Evolutionary conservation across 1,140 invertebrate species (phyloP).

Genomic region (Asbolus verrucosus): DNA sequence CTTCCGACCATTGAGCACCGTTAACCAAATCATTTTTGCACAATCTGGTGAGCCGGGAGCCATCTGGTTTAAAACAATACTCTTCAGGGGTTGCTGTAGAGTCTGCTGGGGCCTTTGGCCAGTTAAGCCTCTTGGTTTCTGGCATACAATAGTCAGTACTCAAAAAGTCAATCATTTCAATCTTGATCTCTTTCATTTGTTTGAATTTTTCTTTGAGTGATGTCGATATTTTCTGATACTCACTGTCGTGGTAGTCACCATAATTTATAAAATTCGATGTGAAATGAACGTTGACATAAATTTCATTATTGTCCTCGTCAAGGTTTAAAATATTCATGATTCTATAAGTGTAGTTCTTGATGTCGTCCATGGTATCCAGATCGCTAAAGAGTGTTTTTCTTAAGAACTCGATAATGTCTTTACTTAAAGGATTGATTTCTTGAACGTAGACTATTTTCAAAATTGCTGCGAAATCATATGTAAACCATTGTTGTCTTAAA

Average conservation of each 20-base stretch:
- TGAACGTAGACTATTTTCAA: background rate
- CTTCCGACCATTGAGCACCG: background rate
- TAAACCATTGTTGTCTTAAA: background rate
- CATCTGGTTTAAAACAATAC: slow-evolving; percentile 2
- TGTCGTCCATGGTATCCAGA: background rate
- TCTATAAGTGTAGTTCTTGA: background rate
- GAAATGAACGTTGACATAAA: background rate
- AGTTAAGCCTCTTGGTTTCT: background rate
- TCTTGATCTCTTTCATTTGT: no score
- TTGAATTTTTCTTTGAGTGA: no score
- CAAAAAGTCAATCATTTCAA: background rate
- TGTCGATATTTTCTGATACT: no score
- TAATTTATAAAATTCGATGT: no score
- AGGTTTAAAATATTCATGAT: background rate
- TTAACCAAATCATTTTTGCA: slow-evolving; percentile 24
- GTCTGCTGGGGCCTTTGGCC: slow-evolving; percentile 1
- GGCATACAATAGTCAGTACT: background rate
- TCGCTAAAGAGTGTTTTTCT: background rate
- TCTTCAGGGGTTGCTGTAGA: background rate
- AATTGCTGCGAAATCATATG: background rate
- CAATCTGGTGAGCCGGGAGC: background rate
- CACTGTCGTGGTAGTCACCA: no score
- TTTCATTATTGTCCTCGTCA: background rate
- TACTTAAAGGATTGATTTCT: background rate
- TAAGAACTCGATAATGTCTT: background rate